Base-by-base conservation (phyloP, 2,888 invertebrate genomes). In the Actias luna region DNA sequence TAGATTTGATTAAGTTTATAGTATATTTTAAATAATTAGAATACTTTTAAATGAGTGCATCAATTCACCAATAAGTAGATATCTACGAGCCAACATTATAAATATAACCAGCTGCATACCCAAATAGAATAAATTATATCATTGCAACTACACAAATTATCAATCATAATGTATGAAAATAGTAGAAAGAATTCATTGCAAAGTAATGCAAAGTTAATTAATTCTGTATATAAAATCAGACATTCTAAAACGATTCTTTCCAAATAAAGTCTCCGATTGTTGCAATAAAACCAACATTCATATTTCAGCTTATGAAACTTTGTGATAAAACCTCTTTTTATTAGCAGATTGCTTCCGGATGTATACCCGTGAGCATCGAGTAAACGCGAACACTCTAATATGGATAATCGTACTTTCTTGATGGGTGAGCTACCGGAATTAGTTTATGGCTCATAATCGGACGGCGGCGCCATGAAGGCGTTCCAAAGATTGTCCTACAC, bases 341-440 rank as follows among this genome's bases (percentile, higher is more conserved):
- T 25, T 50, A 50, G 5, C 8, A 50, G 46, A 50, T 42, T 50
- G 46, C 10, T 50, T 14, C 2, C 46, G 46, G 46, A 50, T 50
- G 25, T 50, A 25, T 2, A 22, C 12, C 12, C 12, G 10, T 50
- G 12, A 50, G 46, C 18, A 22, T 50, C 25, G 46, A 50, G 12
- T 12, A 22, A 50, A 61, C 39, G 31, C 42, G 59, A n/a, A 39
- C 59, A 76, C 77, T 25, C 46, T 50, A 50, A 79, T 79, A 79
- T 76, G 77, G 80, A 84, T 86, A 87, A 85, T 83, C 81, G 80
- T 80, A 76, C 46, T 50, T 80, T 81, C 74, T 82, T 88, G 88
- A 87, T 86, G 80, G 82, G 75, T 74, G 76, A 74, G 90, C 91
- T 92, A 91, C 91, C 89, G 92, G 91, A 88, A 91, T 91, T 89